These are phyloP conservation scores for Imbricaverruca yamaguchii DNA, from an alignment of 2,888 invertebrate genomes.

Conservation along the genomic window DNA sequence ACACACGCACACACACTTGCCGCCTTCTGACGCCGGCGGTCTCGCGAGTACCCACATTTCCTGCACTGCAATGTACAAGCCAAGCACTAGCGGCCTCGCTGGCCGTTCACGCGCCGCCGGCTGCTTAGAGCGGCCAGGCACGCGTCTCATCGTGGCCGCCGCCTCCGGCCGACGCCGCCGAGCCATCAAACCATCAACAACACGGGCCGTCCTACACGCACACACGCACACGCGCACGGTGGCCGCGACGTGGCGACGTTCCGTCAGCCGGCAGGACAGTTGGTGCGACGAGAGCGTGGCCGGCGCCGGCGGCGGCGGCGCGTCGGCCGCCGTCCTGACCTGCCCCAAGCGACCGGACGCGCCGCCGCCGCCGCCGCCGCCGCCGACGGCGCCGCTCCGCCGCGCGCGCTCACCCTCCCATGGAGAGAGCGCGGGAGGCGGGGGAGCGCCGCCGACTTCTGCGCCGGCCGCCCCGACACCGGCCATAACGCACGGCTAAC, in stretches of 20 bases:
- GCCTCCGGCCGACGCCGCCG: background rate
- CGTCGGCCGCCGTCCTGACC: no score
- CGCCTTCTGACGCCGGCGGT: background rate
- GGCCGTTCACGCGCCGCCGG: background rate
- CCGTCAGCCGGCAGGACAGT: no score
- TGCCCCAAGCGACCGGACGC: no score
- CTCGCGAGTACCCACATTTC: background rate
- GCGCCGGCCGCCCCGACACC: background rate
- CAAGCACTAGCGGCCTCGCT: background rate
- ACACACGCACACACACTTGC: no score
- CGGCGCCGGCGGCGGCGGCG: no score
- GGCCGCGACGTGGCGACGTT: background rate
- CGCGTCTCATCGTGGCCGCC: background rate
- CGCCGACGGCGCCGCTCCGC: no score
- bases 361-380: no score
- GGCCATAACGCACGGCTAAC: background rate
- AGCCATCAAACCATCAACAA: background rate
- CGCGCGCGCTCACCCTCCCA: background rate
- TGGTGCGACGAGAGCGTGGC: no score
- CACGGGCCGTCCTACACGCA: background rate
- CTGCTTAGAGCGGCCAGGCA: background rate
- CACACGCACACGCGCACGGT: background rate
- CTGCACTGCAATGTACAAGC: conserved; percentile 6
- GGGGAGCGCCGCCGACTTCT: background rate
- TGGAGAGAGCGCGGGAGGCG: background rate